Conservation (phyloP, 2,113 vertebrate genomes). For the Xenus cinereus region DNA sequence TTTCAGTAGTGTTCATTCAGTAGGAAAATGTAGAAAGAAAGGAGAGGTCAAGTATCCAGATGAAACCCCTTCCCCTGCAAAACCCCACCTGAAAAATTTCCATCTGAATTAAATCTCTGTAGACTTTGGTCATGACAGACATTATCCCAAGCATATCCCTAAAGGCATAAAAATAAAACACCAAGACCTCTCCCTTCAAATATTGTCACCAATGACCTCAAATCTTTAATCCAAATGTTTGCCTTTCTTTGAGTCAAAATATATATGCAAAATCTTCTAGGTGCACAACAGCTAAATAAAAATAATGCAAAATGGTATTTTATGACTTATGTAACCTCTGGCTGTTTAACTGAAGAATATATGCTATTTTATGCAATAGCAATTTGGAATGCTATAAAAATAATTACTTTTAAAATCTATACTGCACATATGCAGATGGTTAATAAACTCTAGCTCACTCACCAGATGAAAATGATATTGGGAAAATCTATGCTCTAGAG, state of each 20-base stretch:
- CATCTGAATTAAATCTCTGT: not conserved
- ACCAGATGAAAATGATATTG: slow-evolving; percentile 48
- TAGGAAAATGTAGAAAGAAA: not conserved
- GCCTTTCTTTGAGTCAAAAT: not conserved
- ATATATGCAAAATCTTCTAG: not conserved
- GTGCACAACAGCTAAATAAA: not conserved
- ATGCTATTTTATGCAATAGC: slow-evolving; percentile 30
- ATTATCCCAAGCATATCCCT: not conserved
- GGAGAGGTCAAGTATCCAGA: rapidly evolving
- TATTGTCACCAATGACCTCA: not conserved
- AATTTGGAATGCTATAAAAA: slow-evolving; percentile 46
- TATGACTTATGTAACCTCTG: not conserved
- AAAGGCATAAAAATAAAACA: not conserved
- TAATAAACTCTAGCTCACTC: slow-evolving; percentile 25
- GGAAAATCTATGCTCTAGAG: slow-evolving; percentile 38
- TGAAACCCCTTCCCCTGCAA: not conserved
- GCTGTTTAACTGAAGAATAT: not conserved
- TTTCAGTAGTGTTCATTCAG: not conserved
- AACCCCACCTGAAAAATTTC: not conserved
- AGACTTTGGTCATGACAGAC: not conserved
- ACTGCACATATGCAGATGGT: slow-evolving; percentile 55
- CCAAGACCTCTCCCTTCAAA: not conserved
- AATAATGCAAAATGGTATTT: not conserved
- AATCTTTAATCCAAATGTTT: not conserved
- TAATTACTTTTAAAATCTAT: slow-evolving; percentile 47